Base-by-base conservation (phyloP, 2,797 vertebrate genomes). In the Myotis daubentonii region DNA sequence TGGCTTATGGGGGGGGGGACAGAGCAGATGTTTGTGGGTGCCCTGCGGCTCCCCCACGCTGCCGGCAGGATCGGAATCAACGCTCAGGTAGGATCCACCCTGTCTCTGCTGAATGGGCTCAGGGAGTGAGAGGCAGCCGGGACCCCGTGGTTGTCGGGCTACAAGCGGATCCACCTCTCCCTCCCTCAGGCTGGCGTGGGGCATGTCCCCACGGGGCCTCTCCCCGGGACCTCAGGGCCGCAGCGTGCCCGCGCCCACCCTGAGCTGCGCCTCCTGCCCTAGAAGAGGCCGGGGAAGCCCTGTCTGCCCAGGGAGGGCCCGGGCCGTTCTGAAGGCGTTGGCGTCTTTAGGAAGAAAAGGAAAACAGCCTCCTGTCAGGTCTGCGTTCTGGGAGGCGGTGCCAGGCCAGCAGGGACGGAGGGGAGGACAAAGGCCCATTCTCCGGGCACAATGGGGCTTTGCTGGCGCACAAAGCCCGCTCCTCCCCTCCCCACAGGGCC, bases 401-500 rank as follows among this genome's bases (percentile, higher is more conserved):
- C n/a, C n/a, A n/a, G n/a, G 51, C 60, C 47, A 20, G 76, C 86
- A 82, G 80, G 15, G 44, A 65, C 30, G 62, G 30, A 68, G 36
- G 60, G 66, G 9, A 55, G 89, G 70, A 96, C 89, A 81, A 62
- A 83, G 88, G 49, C 66, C 72, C 86, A 60, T 91, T 94, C 80
- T 87, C 66, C 44, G 66, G 1, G 41, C 33, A 94, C 84, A 82
- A 51, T 30, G 74, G 70, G 80, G 4, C 87, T 96, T 81, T 95
- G 92, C 90, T 8, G 70, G 85, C 1, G 1, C 20, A 89, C 84
- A 93, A 66, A 82, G 55, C 23, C 70, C 30, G 30, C 90, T 93
- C 94, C 80, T 83, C 57, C 33, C 3, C 0, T 38, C 60, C 33
- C 41, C 30, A 22, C 33, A 28, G 81, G 70, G 60, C 36, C 87